These are phyloP conservation scores for Aethes cnicana DNA, from an alignment of 2,888 invertebrate species.

Conservation along the genomic window DNA sequence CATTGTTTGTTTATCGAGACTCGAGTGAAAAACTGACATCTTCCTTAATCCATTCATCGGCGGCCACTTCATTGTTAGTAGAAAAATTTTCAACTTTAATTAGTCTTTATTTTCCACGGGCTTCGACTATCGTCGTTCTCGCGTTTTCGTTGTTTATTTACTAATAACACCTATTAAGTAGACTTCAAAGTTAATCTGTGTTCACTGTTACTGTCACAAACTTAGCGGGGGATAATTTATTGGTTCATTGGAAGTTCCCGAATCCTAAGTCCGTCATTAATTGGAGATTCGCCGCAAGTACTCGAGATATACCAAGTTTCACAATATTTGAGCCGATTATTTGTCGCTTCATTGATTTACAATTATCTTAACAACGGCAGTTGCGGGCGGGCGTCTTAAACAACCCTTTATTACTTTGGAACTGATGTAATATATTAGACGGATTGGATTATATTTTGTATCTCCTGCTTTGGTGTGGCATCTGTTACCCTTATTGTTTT, in stretches of 20 bases:
- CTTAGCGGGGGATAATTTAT: constrained; percentile 53
- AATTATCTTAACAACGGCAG: constrained; percentile 50
- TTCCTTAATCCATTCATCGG: constrained; percentile 46
- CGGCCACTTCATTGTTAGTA: constrained; percentile 25
- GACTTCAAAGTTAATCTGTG: constrained; percentile 47
- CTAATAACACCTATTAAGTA: constrained; percentile 41
- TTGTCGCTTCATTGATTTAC: constrained; percentile 60
- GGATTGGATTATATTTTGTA: constrained; percentile 23
- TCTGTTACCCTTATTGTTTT: constrained; percentile 2
- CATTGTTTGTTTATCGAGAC: constrained; percentile 70
- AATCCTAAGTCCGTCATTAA: constrained; percentile 66
- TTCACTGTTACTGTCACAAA: constrained; percentile 40
- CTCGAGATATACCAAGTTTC: constrained; percentile 51
- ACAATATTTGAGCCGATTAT: constrained; percentile 60
- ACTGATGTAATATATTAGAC: constrained; percentile 23
- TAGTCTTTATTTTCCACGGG: constrained; percentile 19
- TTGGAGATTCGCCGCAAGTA: constrained; percentile 56
- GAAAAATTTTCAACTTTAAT: constrained; percentile 20
- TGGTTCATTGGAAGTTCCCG: constrained; percentile 57
- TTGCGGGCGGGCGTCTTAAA: constrained; percentile 34
- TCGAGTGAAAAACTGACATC: constrained; percentile 58
- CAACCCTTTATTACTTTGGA: constrained; percentile 39
- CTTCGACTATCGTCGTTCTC: not conserved
- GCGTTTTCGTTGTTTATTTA: constrained; percentile 29
- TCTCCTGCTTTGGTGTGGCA: constrained; percentile 11